Evolutionary conservation across 2,797 vertebrate genomes (phyloP).

Genomic region (Rhinophrynus dorsalis): DNA sequence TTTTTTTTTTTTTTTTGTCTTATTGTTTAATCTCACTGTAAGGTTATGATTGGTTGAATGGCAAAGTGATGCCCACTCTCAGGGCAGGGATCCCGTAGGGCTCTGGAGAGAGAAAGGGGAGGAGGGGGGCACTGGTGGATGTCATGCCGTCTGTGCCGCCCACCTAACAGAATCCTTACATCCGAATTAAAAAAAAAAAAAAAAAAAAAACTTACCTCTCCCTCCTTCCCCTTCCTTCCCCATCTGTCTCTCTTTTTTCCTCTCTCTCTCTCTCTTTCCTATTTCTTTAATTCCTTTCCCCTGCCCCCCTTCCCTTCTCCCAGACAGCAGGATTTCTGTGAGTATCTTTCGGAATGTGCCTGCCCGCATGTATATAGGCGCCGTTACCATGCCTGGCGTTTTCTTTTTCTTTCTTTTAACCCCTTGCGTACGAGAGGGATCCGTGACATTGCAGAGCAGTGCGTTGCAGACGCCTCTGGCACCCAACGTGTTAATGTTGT

Average conservation of each 20-base stretch:
- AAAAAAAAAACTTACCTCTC: slow-evolving; percentile 42
- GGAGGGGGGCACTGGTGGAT: slow-evolving; percentile 61
- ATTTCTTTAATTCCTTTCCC: slow-evolving; percentile 1
- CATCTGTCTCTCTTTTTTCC: slow-evolving; percentile 13
- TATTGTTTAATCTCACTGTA: slow-evolving; percentile 75
- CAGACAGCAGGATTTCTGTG: slow-evolving; percentile 59
- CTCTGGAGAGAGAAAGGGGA: slow-evolving; percentile 58
- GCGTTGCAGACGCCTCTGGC: too few species aligned
- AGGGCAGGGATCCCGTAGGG: slow-evolving; percentile 62
- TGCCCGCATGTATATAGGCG: neutral
- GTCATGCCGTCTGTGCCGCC: slow-evolving; percentile 56
- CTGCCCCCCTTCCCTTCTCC: slow-evolving; percentile 41
- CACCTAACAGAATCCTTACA: slow-evolving; percentile 40
- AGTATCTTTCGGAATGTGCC: slow-evolving; percentile 52
- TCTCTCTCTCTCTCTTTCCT: slow-evolving; percentile 49
- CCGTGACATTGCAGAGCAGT: too few species aligned
- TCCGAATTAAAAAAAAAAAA: slow-evolving; percentile 30
- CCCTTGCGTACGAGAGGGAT: too few species aligned
- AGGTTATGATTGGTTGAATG: slow-evolving; percentile 72
- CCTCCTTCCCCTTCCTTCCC: slow-evolving; percentile 41
- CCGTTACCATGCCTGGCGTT: too few species aligned
- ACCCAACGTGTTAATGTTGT: too few species aligned
- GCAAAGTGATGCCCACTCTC: slow-evolving; percentile 64
- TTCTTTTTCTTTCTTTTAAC: too few species aligned
- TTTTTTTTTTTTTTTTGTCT: slow-evolving; percentile 45